phyloP scores from a whole-genome alignment of 2,113 vertebrate species.

The Pangasianodon hypophthalmus region DNA sequence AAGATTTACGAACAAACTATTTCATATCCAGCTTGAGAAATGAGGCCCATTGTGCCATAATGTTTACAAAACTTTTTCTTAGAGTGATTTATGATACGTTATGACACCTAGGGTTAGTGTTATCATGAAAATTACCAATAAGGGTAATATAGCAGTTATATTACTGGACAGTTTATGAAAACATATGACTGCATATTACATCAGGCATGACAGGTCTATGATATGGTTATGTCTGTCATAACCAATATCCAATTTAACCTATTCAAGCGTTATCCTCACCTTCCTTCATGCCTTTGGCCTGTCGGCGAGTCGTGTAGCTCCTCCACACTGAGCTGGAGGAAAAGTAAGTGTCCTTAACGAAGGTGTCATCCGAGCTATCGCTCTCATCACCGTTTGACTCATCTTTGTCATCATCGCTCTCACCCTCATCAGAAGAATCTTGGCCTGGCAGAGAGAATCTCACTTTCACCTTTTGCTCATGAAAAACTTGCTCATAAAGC shows the following conservation, averaged over 20 bases:
- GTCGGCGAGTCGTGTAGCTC: constrained; percentile 92
- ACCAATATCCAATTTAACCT: background rate
- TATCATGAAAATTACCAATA: background rate
- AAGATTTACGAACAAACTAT: background rate
- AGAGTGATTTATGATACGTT: background rate
- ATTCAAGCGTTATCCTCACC: constrained; percentile 64
- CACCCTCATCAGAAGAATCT: constrained; percentile 65
- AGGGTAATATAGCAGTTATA: background rate
- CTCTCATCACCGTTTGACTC: constrained; percentile 92
- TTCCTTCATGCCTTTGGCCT: constrained; percentile 89
- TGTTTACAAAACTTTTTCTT: background rate
- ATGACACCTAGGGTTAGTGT: background rate
- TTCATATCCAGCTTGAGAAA: background rate
- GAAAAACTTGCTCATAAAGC: background rate
- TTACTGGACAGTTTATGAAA: background rate
- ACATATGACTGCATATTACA: background rate
- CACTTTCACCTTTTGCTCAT: background rate
- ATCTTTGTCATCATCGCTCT: constrained; percentile 80
- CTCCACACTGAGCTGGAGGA: constrained; percentile 89
- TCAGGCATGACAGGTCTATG: background rate
- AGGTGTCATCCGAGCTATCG: constrained; percentile 94
- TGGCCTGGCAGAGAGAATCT: constrained; percentile 47
- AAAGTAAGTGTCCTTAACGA: constrained; percentile 88
- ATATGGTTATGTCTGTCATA: background rate
- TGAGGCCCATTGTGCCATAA: background rate